phyloP scores from a whole-genome alignment of 1,140 invertebrate species.

The Homarus americanus region DNA sequence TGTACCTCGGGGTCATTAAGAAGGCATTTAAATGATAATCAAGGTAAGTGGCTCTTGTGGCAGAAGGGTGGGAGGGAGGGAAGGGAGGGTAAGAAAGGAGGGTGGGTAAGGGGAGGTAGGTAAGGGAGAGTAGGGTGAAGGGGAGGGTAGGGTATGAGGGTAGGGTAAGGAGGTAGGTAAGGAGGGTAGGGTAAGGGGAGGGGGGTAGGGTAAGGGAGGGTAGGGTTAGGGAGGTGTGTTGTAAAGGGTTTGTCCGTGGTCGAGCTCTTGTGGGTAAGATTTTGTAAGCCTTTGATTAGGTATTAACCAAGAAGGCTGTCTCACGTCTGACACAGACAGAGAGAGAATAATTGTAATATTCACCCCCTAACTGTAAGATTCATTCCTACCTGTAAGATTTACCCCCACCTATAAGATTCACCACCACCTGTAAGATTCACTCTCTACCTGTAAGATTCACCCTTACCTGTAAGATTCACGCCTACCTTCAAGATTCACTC shows the following conservation, averaged over 20 bases:
- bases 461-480: too few relatives aligned
- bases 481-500: too few relatives aligned
- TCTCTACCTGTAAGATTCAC: too few relatives aligned
- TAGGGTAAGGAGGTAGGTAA: neutral
- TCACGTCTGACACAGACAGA: too few relatives aligned
- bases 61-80: neutral
- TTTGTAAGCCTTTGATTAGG: neutral
- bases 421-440: too few relatives aligned
- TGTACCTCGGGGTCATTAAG: slow-evolving; percentile 47
- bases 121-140: neutral
- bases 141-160: neutral
- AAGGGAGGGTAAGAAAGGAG: neutral
- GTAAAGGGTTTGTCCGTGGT: neutral
- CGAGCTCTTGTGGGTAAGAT: neutral
- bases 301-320: too few relatives aligned
- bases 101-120: neutral
- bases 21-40: slow-evolving; percentile 63
- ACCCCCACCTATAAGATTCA: too few relatives aligned
- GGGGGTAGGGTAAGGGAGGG: too few relatives aligned
- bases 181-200: neutral
- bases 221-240: too few relatives aligned
- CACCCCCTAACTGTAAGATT: too few relatives aligned
- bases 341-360: too few relatives aligned
- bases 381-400: too few relatives aligned
- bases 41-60: slow-evolving; percentile 21